Evolutionary conservation across 2,797 vertebrate species (phyloP).

Genomic region (Notamacropus eugenii): DNA sequence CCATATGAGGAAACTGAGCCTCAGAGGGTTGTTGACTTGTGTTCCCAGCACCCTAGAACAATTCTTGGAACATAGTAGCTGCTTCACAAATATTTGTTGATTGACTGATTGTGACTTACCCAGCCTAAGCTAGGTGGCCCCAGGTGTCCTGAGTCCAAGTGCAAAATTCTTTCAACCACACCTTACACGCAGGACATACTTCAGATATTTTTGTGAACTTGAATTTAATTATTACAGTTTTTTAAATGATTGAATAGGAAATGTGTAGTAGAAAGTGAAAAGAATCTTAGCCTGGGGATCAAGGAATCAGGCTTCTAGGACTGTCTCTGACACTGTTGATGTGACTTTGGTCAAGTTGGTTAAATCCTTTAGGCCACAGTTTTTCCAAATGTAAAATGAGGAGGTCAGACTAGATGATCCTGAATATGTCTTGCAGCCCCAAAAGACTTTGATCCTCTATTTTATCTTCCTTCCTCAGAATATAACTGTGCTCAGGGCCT

Average conservation of each 20-base stretch:
- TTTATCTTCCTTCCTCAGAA: neutral
- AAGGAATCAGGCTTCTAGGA: neutral
- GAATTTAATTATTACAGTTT: neutral
- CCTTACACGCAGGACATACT: neutral
- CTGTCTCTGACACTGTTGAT: neutral
- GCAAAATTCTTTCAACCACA: neutral
- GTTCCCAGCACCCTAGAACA: neutral
- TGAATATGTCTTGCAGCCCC: too few species aligned
- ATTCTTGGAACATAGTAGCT: neutral
- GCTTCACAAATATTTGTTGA: neutral
- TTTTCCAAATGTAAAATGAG: neutral
- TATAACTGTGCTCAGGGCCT: neutral
- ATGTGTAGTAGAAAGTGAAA: neutral
- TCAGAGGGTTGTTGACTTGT: neutral
- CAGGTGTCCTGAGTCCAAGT: neutral
- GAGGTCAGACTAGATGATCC: neutral
- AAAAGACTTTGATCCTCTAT: neutral
- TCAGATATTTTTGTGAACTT: neutral
- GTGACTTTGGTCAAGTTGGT: neutral
- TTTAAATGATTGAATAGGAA: neutral
- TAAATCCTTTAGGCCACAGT: neutral
- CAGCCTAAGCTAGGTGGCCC: neutral
- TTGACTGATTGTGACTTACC: neutral
- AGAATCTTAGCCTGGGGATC: neutral
- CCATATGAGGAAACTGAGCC: constrained; percentile 22